Percentiles rank a stretch among this genome's conserved stretches.
These are phyloP conservation scores for Tympanoctomys barrerae DNA, from an alignment of 2,797 vertebrate genomes.

Conservation along the genomic window DNA sequence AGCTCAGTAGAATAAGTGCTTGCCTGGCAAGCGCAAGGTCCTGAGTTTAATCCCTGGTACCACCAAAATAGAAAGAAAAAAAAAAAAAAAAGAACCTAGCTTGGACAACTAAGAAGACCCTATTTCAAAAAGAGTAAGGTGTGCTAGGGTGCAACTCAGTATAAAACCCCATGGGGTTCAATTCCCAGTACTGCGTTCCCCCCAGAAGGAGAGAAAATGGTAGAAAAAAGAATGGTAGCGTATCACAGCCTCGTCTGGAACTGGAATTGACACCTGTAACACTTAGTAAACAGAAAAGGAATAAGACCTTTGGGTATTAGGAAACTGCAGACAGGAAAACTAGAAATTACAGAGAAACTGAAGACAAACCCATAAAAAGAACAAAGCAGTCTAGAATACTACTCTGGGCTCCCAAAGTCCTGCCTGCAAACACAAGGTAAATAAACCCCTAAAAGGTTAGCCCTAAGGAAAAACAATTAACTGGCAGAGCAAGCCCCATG, in stretches of 20 bases:
- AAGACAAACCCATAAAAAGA: neutral
- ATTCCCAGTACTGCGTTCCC: neutral
- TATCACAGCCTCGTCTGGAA: neutral
- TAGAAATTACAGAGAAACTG: neutral
- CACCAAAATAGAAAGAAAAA: too few species aligned
- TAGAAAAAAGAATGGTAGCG: neutral
- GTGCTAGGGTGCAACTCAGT: neutral
- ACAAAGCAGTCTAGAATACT: neutral
- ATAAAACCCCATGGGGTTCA: neutral
- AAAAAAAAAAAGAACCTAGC: neutral
- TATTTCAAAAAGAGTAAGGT: neutral
- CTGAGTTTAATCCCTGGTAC: too few species aligned
- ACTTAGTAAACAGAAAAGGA: neutral
- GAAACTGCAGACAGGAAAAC: neutral
- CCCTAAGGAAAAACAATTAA: neutral
- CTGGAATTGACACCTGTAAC: neutral
- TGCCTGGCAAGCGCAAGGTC: too few species aligned
- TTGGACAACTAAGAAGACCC: neutral
- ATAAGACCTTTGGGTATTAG: neutral
- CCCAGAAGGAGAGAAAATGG: neutral
- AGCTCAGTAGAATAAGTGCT: too few species aligned
- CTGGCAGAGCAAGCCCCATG: neutral
- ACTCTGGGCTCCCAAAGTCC: neutral
- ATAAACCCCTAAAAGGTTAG: neutral
- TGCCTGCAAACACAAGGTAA: neutral